Percentiles rank a stretch among this genome's conserved stretches.
Evolutionary conservation across 2,888 invertebrate genomes (phyloP).

Genomic region (Zaprionus bogoriensis): DNA sequence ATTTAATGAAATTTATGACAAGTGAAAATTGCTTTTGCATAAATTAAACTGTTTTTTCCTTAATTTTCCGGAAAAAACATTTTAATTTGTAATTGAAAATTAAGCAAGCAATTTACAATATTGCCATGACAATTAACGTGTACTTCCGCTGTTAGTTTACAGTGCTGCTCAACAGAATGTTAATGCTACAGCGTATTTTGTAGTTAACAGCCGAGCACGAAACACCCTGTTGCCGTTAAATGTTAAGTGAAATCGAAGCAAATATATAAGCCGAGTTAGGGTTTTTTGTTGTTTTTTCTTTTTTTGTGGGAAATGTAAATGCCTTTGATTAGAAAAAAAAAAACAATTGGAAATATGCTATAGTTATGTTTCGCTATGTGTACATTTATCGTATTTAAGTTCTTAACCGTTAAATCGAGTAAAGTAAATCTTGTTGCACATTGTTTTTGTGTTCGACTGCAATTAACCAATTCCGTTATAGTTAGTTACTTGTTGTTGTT

Average conservation of each 20-base stretch:
- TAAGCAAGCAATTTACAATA: no score
- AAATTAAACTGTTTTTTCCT: conserved; percentile 3
- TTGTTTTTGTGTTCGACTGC: conserved; percentile 40
- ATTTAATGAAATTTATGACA: conserved; percentile 2
- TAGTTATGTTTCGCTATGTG: conserved; percentile 1
- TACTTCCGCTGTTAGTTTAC: no score
- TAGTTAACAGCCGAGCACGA: no score
- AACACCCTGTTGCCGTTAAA: not conserved
- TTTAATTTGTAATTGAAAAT: conserved; percentile 28
- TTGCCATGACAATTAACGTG: no score
- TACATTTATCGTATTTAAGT: conserved; percentile 3
- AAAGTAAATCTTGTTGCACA: conserved; percentile 66
- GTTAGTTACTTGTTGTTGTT: conserved; percentile 40
- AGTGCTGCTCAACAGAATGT: no score
- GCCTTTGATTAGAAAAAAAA: not conserved
- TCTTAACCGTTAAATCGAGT: conserved; percentile 25
- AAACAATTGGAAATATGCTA: not conserved
- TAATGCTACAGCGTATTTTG: no score
- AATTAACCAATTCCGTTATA: conserved; percentile 48
- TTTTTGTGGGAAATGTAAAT: not conserved
- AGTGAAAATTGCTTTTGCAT: not conserved
- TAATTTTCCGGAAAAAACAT: conserved; percentile 13
- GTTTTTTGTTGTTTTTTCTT: no score
- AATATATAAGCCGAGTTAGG: no score
- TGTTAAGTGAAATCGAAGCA: no score